These are phyloP conservation scores for Listrodromus nycthemerus DNA, from an alignment of 2,888 invertebrate genomes.

Conservation along the genomic window DNA sequence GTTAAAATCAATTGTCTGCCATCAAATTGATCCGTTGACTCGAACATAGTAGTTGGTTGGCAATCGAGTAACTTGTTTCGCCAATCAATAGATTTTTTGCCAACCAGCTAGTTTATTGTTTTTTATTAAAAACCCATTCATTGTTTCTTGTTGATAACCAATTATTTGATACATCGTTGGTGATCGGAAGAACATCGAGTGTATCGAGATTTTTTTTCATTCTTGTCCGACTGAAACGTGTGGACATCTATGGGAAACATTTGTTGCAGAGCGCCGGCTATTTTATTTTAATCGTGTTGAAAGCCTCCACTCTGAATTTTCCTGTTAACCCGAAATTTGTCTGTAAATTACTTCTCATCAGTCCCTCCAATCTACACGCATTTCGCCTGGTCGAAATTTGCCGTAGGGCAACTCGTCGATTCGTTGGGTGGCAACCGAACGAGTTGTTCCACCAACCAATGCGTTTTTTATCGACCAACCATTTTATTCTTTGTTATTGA, in stretches of 20 bases:
- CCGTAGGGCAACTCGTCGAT: too few relatives aligned
- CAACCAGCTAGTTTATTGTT: neutral
- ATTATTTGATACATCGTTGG: too few relatives aligned
- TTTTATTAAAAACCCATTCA: neutral
- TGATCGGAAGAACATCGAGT: neutral
- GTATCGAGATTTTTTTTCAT: neutral
- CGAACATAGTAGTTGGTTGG: too few relatives aligned
- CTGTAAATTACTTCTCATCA: constrained; percentile 14
- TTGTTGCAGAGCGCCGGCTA: neutral
- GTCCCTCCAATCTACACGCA: constrained; percentile 31
- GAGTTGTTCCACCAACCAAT: neutral
- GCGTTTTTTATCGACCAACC: neutral
- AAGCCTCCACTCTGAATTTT: constrained; percentile 16
- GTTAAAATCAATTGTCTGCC: too few relatives aligned
- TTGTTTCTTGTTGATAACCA: neutral
- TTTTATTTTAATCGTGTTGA: constrained; percentile 2
- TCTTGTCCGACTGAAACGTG: neutral
- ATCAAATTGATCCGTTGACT: too few relatives aligned
- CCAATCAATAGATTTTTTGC: neutral
- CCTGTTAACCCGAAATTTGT: constrained; percentile 5
- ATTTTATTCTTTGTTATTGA: too few relatives aligned
- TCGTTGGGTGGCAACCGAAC: neutral
- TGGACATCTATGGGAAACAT: neutral
- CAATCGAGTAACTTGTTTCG: neutral
- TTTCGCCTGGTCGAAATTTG: too few relatives aligned